Conservation (phyloP, 2,888 invertebrate genomes). For the Marasmarcha lunaedactyla region DNA sequence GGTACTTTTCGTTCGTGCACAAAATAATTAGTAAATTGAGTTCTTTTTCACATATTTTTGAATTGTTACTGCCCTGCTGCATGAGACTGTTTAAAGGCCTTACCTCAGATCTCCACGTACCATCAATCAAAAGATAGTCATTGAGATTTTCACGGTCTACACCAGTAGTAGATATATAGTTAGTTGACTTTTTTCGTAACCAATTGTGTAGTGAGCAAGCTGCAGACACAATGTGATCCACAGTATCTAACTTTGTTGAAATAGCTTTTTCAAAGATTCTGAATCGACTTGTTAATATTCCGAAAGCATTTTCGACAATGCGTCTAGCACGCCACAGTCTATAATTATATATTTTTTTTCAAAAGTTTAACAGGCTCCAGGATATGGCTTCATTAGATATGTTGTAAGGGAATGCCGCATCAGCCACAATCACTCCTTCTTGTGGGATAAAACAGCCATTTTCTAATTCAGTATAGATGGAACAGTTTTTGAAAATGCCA, state of each 20-base stretch:
- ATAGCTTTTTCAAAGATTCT: constrained; percentile 9
- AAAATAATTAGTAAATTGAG: constrained; percentile 11
- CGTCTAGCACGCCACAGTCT: constrained; percentile 12
- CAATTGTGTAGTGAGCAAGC: constrained; percentile 8
- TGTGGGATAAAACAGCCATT: constrained; percentile 1
- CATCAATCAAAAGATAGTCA: constrained; percentile 6
- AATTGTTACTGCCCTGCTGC: constrained; percentile 6
- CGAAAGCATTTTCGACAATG: constrained; percentile 15
- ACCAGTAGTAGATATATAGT: constrained; percentile 7
- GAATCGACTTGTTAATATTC: constrained; percentile 10
- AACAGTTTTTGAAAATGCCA: constrained; percentile 3
- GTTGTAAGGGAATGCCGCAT: constrained; percentile 7
- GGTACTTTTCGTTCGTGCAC: constrained; percentile 10
- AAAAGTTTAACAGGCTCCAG: constrained; percentile 1
- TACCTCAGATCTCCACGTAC: constrained; percentile 9
- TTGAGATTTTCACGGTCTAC: constrained; percentile 10
- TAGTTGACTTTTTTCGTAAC: constrained; percentile 6
- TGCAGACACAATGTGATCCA: constrained; percentile 4
- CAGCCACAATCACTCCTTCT: constrained; percentile 5
- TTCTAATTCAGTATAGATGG: background rate
- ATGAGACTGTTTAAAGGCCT: constrained; percentile 5
- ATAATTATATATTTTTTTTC: constrained; percentile 11
- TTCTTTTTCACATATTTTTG: constrained; percentile 7
- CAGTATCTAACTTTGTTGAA: background rate
- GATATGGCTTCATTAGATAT: constrained; percentile 12